Conservation (phyloP, 2,113 vertebrate genomes). For the Copsychus sechellarum region DNA sequence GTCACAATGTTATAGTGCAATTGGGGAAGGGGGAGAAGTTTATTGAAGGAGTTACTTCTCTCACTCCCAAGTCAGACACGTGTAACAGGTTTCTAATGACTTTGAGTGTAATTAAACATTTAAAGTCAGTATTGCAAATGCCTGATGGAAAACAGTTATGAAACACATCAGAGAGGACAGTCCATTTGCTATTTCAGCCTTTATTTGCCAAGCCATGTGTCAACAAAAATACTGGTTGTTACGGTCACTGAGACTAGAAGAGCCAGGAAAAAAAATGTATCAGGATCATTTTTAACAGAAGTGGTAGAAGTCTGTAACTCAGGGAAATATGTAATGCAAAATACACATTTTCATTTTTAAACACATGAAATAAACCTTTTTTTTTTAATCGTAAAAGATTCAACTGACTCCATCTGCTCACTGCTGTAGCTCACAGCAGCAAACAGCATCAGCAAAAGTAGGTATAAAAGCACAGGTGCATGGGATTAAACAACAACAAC, state of each 20-base stretch:
- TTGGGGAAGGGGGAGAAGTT: accelerated
- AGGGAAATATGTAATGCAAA: background rate
- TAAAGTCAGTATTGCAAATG: conserved; percentile 31
- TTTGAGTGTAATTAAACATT: background rate
- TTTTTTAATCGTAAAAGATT: background rate
- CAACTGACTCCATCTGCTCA: background rate
- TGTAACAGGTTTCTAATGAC: background rate
- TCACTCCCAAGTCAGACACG: background rate
- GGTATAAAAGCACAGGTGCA: background rate
- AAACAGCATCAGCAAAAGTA: background rate
- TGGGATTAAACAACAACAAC: background rate
- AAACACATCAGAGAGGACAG: conserved; percentile 27
- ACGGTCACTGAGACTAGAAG: background rate
- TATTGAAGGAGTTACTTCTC: background rate
- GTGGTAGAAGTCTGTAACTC: background rate
- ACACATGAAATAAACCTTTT: background rate
- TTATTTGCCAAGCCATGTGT: conserved; percentile 34
- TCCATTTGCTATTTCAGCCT: background rate
- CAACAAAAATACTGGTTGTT: background rate
- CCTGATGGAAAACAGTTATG: background rate
- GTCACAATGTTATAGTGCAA: background rate
- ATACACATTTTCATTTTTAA: background rate
- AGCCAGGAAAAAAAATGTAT: background rate
- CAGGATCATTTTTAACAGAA: background rate
- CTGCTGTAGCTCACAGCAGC: background rate